Base-by-base conservation (phyloP, 2,797 vertebrate genomes). In the Phataginus tetradactyla region DNA sequence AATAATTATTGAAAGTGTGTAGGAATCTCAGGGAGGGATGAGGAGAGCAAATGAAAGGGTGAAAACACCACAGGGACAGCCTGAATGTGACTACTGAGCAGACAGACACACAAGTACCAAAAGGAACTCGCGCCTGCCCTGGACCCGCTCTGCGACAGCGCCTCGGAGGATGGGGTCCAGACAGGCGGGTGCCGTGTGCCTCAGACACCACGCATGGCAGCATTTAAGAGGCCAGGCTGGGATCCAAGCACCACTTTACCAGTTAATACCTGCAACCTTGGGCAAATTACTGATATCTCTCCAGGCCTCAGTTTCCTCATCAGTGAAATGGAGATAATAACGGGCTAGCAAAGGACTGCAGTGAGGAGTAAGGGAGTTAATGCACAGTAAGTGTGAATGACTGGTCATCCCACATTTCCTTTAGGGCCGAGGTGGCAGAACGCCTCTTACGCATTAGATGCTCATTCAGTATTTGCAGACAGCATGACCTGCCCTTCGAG, bases 1-100 rank as follows among this genome's bases (percentile, higher is more conserved):
- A 97, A 97, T 97, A 89, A 97, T 97, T 97, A 96, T 18, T 95
- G 37, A 90, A 96, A 91, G 91, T 71, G 27, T 32, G 0, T n/a
- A 75, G 42, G 78, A 89, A 90, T 74, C 85, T 83, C 57, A 0
- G 57, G 91, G 42, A 78, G 3, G 14, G 4, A 39, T 1, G 20
- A n/a, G 51, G 42, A 53, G 25, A 29, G 17, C 13, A n/a, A 84
- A 42, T 77, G 55, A 64, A 88, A 55, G 61, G 39, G 27, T 53
- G 75, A 39, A 57, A 45, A 59, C 10, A 34, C 14, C 45, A 2
- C 51, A n/a, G 39, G 68, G 42, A 34, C 4, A 5, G 75, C 42
- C 37, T 37, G 53, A 27, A 20, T 20, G 34, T 14, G 23, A 74
- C 71, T 25, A 45, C 55, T 29, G 79, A 37, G 59, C 0, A 7